Evolutionary conservation across 2,113 vertebrate species (phyloP).

Genomic region (Euleptes europaea): DNA sequence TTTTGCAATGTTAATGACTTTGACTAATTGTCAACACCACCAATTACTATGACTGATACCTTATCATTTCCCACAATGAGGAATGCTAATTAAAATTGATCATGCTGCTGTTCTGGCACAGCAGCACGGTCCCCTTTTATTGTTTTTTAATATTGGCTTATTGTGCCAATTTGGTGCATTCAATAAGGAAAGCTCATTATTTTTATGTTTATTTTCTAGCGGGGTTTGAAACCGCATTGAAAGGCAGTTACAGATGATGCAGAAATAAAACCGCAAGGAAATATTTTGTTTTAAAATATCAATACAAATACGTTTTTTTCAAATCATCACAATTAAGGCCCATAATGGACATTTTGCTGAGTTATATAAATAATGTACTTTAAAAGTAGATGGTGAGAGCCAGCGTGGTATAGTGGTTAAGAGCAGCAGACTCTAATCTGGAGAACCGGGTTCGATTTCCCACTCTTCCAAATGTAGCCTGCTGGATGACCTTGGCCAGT

Average conservation of each 20-base stretch:
- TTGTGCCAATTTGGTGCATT: constrained; percentile 74
- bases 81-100: constrained; percentile 86
- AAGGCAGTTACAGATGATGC: constrained; percentile 62
- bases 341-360: constrained; percentile 34
- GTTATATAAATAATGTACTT: constrained; percentile 41
- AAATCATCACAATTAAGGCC: constrained; percentile 24
- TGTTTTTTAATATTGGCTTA: constrained; percentile 72
- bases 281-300: constrained; percentile 42
- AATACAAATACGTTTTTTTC: constrained; percentile 54
- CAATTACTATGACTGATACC: constrained; percentile 84
- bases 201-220: constrained; percentile 67
- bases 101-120: constrained; percentile 71
- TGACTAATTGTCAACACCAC: constrained; percentile 84
- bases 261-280: constrained; percentile 54
- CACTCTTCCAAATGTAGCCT: too few relatives aligned
- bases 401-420: too few relatives aligned
- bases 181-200: constrained; percentile 69
- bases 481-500: too few relatives aligned
- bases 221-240: constrained; percentile 54
- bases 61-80: constrained; percentile 84
- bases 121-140: constrained; percentile 66
- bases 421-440: too few relatives aligned
- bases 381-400: background rate
- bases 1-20: constrained; percentile 81
- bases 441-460: too few relatives aligned